Conservation (phyloP, 2,113 vertebrate genomes). For the Phainopepla nitens region DNA sequence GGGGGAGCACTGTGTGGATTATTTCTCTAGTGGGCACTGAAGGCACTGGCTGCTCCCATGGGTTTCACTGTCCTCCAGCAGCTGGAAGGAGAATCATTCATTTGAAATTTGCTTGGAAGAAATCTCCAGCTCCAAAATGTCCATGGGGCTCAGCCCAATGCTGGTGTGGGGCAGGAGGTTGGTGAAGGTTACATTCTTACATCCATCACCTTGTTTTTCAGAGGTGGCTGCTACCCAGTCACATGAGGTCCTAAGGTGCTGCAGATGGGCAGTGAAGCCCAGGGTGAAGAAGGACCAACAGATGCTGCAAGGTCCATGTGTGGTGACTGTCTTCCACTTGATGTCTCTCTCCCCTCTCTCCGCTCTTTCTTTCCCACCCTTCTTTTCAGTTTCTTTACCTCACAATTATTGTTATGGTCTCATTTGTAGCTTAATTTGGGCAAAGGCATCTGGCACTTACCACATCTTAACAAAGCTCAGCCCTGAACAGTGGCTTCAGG, state of each 20-base stretch:
- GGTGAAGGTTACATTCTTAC: neutral
- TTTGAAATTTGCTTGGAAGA: neutral
- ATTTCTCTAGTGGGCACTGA: rapidly evolving
- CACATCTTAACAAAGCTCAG: neutral
- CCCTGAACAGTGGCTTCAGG: neutral
- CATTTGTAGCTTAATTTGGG: neutral
- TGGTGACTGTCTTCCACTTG: neutral
- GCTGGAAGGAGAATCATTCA: neutral
- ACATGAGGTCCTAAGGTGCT: rapidly evolving
- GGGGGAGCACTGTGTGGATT: rapidly evolving
- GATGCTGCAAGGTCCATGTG: neutral
- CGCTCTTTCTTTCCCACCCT: rapidly evolving
- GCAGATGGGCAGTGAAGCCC: neutral
- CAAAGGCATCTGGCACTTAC: neutral
- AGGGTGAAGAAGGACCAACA: neutral
- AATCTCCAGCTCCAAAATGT: rapidly evolving
- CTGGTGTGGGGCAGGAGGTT: neutral
- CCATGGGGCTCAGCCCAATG: neutral
- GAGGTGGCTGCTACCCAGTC: neutral
- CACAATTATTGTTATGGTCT: neutral
- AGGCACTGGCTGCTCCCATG: neutral
- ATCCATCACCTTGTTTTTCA: neutral
- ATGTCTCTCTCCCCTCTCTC: neutral
- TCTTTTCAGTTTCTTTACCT: neutral
- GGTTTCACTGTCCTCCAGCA: neutral